Evolutionary conservation across 2,888 invertebrate genomes (phyloP), one percentile per base, ranked within the genome.

Genomic region (Diogma glabrata): DNA sequence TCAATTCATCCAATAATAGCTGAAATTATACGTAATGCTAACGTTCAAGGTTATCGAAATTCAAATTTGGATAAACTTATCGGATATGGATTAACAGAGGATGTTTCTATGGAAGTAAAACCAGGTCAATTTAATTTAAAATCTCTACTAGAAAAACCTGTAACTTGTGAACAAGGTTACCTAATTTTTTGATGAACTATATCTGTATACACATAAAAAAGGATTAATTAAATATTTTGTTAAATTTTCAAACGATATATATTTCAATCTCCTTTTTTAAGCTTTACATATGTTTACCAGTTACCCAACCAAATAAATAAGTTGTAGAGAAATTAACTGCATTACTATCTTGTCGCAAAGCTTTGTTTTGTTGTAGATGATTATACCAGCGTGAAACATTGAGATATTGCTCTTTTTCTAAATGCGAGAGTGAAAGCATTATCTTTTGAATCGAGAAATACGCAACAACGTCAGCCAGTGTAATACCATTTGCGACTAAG

Each of bases 331-430:
- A 70, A 53, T 70, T 70, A 1, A 70, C 56, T 28, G 66, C 28
- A 6, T 62, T 55, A n/a, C 57, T 60, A 9, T 60, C 64, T 52
- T 68, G 66, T 26, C 81, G 74, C n/a, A 85, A 70, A 61, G 72
- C 73, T 1, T 78, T 74, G 53, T 82, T 77, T 53, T 82, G 78
- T 61, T 87, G 87, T 52, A 88, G 67, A 61, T 87, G 83, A 64
- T 82, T 83, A 57, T 78, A 84, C 87, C 87, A 87, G 58, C 87
- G 73, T 38, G 85, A 85, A 1, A 87, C 65, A 63, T 86, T 78
- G 20, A 85, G 61, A 54, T 78, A 74, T 49, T 77, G 76, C 60
- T 85, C 86, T 60, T 81, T 81, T 49, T 85, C 85, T 53, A 75
- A 67, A 20, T 78, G 70, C 9, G 76, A 73, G 12, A 86, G 69